Percentiles rank a stretch among this genome's conserved stretches.
These are phyloP conservation scores for Tuberolachnus salignus DNA, from an alignment of 2,888 invertebrate genomes.

Conservation along the genomic window DNA sequence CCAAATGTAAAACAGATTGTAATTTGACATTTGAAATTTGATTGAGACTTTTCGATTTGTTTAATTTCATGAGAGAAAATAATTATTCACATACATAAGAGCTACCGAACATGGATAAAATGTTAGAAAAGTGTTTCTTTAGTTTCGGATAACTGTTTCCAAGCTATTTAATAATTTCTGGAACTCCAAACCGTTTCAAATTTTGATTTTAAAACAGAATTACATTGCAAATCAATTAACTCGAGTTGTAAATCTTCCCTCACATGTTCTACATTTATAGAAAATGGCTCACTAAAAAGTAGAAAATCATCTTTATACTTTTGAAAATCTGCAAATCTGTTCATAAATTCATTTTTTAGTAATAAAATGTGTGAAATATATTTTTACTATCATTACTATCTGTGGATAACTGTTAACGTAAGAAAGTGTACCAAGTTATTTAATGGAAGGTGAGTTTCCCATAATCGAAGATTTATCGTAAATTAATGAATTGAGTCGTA, in stretches of 20 bases:
- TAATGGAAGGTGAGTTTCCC: background rate
- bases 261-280: too few species aligned
- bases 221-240: too few species aligned
- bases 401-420: too few species aligned
- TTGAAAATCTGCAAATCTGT: too few species aligned
- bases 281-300: too few species aligned
- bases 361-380: background rate
- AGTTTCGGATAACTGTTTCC: conserved; percentile 12
- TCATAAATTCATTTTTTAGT: background rate
- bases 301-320: too few species aligned
- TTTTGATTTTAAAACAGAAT: background rate
- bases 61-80: conserved; percentile 1
- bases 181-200: conserved; percentile 15
- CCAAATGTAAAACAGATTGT: too few species aligned
- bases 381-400: background rate
- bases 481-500: background rate
- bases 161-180: conserved; percentile 13
- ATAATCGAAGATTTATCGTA: background rate
- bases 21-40: too few species aligned
- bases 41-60: background rate
- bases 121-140: background rate
- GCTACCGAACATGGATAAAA: background rate
- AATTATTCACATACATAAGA: conserved; percentile 5
- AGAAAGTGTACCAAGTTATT: background rate
- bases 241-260: too few species aligned